Conservation (phyloP, 2,888 invertebrate genomes). For the Stenodema calcarata region DNA sequence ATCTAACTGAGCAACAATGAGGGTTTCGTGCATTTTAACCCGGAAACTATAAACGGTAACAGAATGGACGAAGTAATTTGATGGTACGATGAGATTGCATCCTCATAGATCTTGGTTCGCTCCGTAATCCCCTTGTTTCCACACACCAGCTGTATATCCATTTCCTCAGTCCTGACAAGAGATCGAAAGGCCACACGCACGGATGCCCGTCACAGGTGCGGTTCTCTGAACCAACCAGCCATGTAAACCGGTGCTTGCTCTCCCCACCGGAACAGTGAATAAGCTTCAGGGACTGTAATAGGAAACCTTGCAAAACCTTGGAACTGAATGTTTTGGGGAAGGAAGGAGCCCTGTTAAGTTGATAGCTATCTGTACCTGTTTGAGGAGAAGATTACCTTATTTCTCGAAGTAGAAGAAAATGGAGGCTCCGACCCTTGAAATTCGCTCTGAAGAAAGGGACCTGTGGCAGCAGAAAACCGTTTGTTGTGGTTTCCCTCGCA, state of each 20-base stretch:
- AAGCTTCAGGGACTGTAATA: not conserved
- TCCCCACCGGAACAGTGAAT: not conserved
- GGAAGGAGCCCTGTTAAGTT: not conserved
- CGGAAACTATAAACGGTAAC: no score
- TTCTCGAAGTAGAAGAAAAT: not conserved
- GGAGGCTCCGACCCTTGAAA: not conserved
- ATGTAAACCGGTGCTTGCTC: not conserved
- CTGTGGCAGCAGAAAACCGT: not conserved
- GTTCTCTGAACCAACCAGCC: not conserved
- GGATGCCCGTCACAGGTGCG: not conserved
- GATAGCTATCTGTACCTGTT: slow-evolving; percentile 8
- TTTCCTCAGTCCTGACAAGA: not conserved
- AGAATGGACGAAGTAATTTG: no score
- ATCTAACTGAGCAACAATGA: no score
- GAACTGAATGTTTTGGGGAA: not conserved
- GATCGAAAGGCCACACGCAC: not conserved
- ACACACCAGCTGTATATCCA: not conserved
- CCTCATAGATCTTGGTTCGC: not conserved
- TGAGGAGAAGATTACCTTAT: not conserved
- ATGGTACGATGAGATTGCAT: not conserved
- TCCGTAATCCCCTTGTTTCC: not conserved
- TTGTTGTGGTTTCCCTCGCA: slow-evolving; percentile 6
- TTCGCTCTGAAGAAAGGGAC: not conserved
- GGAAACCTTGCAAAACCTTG: slow-evolving; percentile 3
- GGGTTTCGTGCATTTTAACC: no score